Percentiles rank a stretch among this genome's conserved stretches.
Evolutionary conservation across 2,113 vertebrate genomes (phyloP).

Genomic region (Carollia perspicillata): DNA sequence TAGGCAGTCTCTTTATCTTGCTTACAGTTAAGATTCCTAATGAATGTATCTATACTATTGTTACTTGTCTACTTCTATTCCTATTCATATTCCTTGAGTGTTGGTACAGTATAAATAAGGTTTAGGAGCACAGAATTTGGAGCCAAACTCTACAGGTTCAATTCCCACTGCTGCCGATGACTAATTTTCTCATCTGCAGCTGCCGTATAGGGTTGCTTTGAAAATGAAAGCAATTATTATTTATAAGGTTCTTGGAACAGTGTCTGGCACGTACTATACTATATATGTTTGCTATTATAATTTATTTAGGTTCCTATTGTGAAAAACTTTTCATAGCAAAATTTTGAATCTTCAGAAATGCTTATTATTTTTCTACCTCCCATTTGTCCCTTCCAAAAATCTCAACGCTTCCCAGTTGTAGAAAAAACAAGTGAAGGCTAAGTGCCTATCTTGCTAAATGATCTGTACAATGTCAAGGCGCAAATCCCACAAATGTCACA

Average conservation of each 20-base stretch:
- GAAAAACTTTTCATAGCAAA: background rate
- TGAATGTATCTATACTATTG: background rate
- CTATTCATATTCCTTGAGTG: background rate
- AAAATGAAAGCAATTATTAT: background rate
- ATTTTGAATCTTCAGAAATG: background rate
- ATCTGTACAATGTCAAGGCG: background rate
- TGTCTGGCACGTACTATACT: background rate
- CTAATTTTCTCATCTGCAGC: background rate
- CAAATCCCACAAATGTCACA: background rate
- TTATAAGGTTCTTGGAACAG: background rate
- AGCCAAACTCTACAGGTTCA: background rate
- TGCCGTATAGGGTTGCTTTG: background rate
- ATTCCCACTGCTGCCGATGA: background rate
- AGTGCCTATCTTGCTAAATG: background rate
- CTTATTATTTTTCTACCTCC: background rate
- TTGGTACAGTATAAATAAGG: background rate
- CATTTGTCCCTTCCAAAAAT: background rate
- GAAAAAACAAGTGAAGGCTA: background rate
- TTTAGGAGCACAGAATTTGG: background rate
- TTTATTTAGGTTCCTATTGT: background rate
- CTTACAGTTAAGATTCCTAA: background rate
- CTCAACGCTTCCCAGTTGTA: background rate
- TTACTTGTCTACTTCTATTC: background rate
- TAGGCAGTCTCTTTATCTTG: background rate
- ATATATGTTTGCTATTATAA: background rate